Base-by-base conservation (phyloP, 1,140 invertebrate species). In the Drosophila equinoxialis region DNA sequence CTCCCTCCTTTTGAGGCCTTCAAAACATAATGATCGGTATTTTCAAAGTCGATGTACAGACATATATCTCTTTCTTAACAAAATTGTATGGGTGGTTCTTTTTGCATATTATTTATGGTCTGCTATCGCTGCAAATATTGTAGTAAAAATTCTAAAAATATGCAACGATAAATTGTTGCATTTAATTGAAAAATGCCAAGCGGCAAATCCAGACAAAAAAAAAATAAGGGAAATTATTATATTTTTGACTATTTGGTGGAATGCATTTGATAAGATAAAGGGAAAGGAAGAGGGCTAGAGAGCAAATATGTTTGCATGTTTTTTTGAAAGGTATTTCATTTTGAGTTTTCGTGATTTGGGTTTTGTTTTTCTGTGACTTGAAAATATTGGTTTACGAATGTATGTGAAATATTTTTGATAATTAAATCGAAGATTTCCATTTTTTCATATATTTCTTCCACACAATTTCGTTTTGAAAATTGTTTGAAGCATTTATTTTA, bases 171-270 rank as follows among this genome's bases (percentile, higher is more conserved):
- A 72, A 85, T 70, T 81, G 65, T 68, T 75, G 39, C 63, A 62
- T 81, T 81, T 81, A 69, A 85, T 84, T 84, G 69, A 73, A 77
- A 77, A 81, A 51, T 51, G 58, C 48, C 77, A 75, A 14, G n/a
- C 65, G n/a, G 68, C 61, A 58, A 65, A 51, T 23, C 45, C 20
- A 51, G 45, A 51, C 17, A 20, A 23, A 51, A 48, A 48, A 14
- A 45, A 48, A 20, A 10, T 20, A 20, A 17, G 0, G 20, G 14
- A 14, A 20, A 23, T 68, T 35, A 42, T 72, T 26, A 51, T 33
- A 62, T 30, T 14, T n/a, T 39, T 20, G 45, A 59, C 55, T 71
- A 37, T 63, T 37, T 67, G 30, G 30, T 17, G 35, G 2, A 60
- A 60, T 23, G 14, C 10, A 8, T 11, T 6, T n/a, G 35, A 17